A percentile compares a stretch with the other conserved stretches of the same genome.
Evolutionary conservation across 2,113 vertebrate species (phyloP).

Genomic region (Ciconia boyciana): DNA sequence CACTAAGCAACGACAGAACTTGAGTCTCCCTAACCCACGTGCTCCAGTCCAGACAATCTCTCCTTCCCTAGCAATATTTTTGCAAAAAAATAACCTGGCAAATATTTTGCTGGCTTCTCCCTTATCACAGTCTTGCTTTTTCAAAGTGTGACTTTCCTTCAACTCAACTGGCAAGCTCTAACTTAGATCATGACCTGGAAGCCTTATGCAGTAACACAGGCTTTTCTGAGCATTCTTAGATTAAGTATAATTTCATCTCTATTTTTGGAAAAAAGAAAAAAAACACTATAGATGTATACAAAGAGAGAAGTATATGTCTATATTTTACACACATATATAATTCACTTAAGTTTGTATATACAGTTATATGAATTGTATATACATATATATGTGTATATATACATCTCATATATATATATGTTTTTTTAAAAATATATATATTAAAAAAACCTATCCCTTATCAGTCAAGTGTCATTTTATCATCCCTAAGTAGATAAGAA

Average conservation of each 20-base stretch:
- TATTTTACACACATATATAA: background rate
- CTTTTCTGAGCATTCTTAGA: background rate
- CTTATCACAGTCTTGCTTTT: background rate
- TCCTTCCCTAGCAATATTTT: background rate
- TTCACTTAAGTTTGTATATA: background rate
- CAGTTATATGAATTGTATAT: background rate
- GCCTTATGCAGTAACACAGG: background rate
- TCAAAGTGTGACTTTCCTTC: background rate
- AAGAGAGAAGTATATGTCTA: background rate
- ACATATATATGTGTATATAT: background rate
- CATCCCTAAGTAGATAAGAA: background rate
- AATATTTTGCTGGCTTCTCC: slow-evolving; percentile 15
- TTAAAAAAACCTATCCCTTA: background rate
- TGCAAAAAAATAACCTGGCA: background rate
- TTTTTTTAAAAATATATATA: background rate
- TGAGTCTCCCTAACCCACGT: background rate
- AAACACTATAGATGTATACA: background rate
- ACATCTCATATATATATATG: background rate
- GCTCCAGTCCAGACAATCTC: background rate
- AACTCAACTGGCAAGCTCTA: background rate
- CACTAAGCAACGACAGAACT: background rate
- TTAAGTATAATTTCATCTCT: background rate
- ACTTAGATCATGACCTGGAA: slow-evolving; percentile 28
- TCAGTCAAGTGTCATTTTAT: background rate
- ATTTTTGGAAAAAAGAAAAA: background rate